These are phyloP conservation scores for Eristalis arbustorum DNA, from an alignment of 2,888 invertebrate genomes.

Conservation along the genomic window DNA sequence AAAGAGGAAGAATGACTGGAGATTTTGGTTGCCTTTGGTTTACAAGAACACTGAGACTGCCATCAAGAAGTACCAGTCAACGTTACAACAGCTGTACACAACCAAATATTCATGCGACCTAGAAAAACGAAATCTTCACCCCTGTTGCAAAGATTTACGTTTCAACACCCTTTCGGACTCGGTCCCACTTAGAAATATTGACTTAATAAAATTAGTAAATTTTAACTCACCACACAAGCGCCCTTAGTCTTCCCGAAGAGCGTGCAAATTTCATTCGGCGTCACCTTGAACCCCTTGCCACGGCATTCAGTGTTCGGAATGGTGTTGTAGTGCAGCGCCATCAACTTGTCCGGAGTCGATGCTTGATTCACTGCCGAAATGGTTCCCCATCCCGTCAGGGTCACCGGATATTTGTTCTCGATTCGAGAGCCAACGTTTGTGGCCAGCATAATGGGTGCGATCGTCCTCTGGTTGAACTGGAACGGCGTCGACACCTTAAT, in stretches of 20 bases:
- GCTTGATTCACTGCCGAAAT: constrained; percentile 72
- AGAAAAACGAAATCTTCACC: no score
- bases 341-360: constrained; percentile 75
- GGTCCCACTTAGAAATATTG: no score
- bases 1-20: no score
- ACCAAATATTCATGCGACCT: no score
- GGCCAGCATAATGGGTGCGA: constrained; percentile 73
- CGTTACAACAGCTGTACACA: no score
- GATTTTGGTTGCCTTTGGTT: no score
- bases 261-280: constrained; percentile 77
- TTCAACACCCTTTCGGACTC: neutral
- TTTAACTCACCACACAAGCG: constrained; percentile 77
- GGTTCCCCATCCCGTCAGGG: constrained; percentile 79
- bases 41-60: no score
- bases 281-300: constrained; percentile 75
- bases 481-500: constrained; percentile 75
- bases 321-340: constrained; percentile 76
- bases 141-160: no score
- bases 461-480: constrained; percentile 71
- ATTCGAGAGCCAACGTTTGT: constrained; percentile 71
- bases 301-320: constrained; percentile 77
- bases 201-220: no score
- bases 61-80: no score
- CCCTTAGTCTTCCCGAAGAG: constrained; percentile 74
- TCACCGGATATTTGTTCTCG: constrained; percentile 74